Evolutionary conservation across 2,113 vertebrate genomes (phyloP).

Genomic region (Todiramphus chloris): DNA sequence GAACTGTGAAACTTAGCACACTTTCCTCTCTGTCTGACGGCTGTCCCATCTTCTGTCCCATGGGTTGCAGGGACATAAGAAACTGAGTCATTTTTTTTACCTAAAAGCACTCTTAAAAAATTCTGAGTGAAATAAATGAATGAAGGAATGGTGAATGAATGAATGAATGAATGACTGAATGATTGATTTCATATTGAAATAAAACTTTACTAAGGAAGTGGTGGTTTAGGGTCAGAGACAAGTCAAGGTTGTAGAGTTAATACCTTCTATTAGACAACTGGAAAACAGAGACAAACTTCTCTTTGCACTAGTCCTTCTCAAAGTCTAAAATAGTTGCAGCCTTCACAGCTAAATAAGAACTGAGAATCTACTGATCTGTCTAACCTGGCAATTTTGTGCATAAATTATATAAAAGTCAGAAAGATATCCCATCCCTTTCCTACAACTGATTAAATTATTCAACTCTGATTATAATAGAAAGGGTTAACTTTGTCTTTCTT

Average conservation of each 20-base stretch:
- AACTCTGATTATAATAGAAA: not conserved
- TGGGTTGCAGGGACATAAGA: not conserved
- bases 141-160: not conserved
- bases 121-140: not conserved
- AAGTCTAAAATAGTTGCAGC: not conserved
- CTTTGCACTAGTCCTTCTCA: not conserved
- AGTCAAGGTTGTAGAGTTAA: not conserved
- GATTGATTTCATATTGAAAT: not conserved
- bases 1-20: not conserved
- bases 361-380: not conserved
- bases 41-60: not conserved
- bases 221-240: not conserved
- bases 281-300: not conserved
- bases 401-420: not conserved
- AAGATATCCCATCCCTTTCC: not conserved
- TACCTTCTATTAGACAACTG: not conserved
- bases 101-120: not conserved
- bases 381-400: not conserved
- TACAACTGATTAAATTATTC: not conserved
- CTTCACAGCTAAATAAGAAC: not conserved
- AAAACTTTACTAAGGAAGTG: not conserved
- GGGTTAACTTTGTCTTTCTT: not conserved
- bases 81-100: not conserved
- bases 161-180: not conserved
- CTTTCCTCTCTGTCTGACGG: not conserved